Evolutionary conservation across 2,797 vertebrate genomes (phyloP), one percentile per base, ranked within the genome.

Genomic region (Danio albolineatus): DNA sequence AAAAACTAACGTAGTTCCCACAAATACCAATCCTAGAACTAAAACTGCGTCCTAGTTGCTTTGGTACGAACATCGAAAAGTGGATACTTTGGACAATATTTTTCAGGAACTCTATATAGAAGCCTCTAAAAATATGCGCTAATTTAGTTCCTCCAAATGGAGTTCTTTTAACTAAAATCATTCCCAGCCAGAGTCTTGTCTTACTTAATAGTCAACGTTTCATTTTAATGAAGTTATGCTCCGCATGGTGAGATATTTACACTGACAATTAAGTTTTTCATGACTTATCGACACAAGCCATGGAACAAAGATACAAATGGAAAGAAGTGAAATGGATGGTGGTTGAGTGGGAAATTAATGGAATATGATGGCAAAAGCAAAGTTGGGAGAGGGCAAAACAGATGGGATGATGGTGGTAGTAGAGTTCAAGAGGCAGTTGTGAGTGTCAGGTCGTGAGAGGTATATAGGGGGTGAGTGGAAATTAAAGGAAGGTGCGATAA

Each of bases 371-470:
- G 14, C 0, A 38, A 65, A 41, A 21, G 0, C 17, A 38, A 57
- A 65, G 49, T 36, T 1, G 17, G n/a, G 0, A 74, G 72, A 59
- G 16, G 49, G 73, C 46, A 79, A 84, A 67, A 64, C 60, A 70
- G 60, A 72, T 41, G 6, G 38, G 64, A 51, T 77, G 16, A 59
- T 60, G 64, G 60, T 66, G 69, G 67, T 49, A 57, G 38, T 41
- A 14, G 57, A 73, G 44, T 78, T 78, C 66, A 71, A 71, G 76
- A 28, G 36, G 64, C 12, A 76, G 62, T 43, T 76, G 49, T 66
- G 62, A 77, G 21, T 36, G 74, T 28, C 21, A 67, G 38, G 48
- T 66, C 1, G 5, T 44, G 80, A 61, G 46, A 65, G 46, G 53
- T 48, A 48, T 49, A 75, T 49, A 51, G 61, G 56, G 36, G 72